A percentile compares a stretch with the other conserved stretches of the same genome.
phyloP scores from a whole-genome alignment of 2,113 vertebrate species.

The Proterorhinus semilunaris region DNA sequence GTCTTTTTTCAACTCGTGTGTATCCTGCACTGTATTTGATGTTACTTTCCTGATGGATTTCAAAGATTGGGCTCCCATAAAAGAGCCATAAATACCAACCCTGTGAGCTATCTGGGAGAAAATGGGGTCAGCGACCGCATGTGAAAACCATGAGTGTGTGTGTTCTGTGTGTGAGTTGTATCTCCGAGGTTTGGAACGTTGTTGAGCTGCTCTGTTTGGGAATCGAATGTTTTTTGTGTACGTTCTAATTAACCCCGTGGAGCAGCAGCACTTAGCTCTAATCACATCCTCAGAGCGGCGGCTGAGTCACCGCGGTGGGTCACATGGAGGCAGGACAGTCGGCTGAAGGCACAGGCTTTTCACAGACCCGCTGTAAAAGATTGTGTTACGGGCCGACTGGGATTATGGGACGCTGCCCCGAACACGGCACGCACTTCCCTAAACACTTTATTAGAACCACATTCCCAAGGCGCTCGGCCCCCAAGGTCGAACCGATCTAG shows the following conservation, averaged over 20 bases:
- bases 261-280: slow-evolving; percentile 1
- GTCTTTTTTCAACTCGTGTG: not conserved
- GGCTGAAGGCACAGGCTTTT: too few relatives aligned
- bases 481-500: too few relatives aligned
- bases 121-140: not conserved
- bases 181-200: not conserved
- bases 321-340: not conserved
- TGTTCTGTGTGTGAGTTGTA: not conserved
- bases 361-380: too few relatives aligned
- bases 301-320: slow-evolving; percentile 1
- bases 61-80: not conserved
- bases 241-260: not conserved
- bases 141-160: not conserved
- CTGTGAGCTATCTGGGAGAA: not conserved
- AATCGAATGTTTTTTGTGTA: slow-evolving; percentile 2
- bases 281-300: not conserved
- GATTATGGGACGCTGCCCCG: too few relatives aligned
- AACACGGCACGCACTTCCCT: too few relatives aligned
- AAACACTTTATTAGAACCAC: too few relatives aligned
- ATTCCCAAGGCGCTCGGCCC: too few relatives aligned
- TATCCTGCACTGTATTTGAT: not conserved
- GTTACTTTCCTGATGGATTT: too few relatives aligned
- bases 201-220: not conserved
- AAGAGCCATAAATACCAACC: too few relatives aligned
- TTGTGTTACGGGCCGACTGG: too few relatives aligned